A percentile compares a stretch with the other conserved stretches of the same genome.
Evolutionary conservation across 2,797 vertebrate genomes (phyloP).

Genomic region (Acanthis flammea): DNA sequence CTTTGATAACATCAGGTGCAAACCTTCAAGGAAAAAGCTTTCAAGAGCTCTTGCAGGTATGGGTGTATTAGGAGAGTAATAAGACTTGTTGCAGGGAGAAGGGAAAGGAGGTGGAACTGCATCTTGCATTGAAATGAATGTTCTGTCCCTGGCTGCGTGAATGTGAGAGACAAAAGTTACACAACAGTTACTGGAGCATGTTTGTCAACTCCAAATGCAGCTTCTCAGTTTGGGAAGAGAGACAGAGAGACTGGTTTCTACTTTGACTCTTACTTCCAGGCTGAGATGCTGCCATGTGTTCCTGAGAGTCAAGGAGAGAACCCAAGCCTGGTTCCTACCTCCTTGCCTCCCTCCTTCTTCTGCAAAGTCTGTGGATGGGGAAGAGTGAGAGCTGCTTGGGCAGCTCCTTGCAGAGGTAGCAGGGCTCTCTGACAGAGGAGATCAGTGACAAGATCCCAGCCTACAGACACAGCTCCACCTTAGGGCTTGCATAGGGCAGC

Average conservation of each 20-base stretch:
- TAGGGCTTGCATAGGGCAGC: background rate
- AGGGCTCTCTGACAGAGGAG: background rate
- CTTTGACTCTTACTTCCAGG: background rate
- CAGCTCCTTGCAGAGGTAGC: background rate
- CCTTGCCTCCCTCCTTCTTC: background rate
- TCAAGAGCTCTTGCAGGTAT: background rate
- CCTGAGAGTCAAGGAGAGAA: background rate
- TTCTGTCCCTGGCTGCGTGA: background rate
- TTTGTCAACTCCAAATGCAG: background rate
- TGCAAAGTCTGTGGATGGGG: too few relatives aligned
- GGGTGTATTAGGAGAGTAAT: background rate
- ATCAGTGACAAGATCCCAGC: background rate
- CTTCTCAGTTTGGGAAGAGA: background rate
- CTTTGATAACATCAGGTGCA: constrained; percentile 6
- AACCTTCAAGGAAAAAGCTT: background rate
- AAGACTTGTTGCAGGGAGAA: background rate
- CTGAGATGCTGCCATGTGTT: background rate
- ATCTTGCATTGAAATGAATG: background rate
- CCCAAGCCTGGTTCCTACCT: background rate
- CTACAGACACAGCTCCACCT: accelerated
- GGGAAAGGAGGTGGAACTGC: background rate
- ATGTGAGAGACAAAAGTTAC: background rate
- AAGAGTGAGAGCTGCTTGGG: background rate
- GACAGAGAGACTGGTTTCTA: background rate
- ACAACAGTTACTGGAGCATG: accelerated